Evolutionary conservation across 2,113 vertebrate species (phyloP), one percentile per base, ranked within the genome.

Genomic region (Aplodontia rufa): DNA sequence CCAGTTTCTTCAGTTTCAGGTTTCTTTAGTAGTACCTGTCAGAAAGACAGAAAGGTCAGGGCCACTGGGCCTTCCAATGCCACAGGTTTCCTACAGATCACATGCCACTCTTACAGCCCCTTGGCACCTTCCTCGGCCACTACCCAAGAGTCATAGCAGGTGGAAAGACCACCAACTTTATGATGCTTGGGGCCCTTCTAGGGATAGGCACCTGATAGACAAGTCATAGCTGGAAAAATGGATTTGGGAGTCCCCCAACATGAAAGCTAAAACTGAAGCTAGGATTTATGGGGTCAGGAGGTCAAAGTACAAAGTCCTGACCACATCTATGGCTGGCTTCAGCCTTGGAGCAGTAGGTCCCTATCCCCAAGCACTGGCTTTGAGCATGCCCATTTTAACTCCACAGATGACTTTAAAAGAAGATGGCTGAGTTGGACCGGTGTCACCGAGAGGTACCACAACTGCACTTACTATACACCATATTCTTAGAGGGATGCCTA

Each of bases 331-430:
- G 17, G 83, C 58, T 92, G 71, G 20, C 20, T 37, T 86, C 35
- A 45, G 68, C 42, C 60, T 66, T 37, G 19, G 40, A 68, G 68
- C 37, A 49, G 14, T 6, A 84, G 7, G 47, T 37, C n/a, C 62
- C 47, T 16, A 5, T 28, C 22, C 64, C 45, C 0, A 1, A 10
- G 20, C 32, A n/a, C 14, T 74, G 26, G 28, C 16, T 4, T 47
- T 53, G 68, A 84, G 28, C 68, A 19, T 79, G 32, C 32, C 47
- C 62, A 30, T 11, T 45, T 55, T 62, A 58, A 94, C 45, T 84
- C 69, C 90, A 95, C 89, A 66, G 35, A 30, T 42, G 26, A 51
- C 11, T 58, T 37, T 66, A 66, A 80, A 8, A 80, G 60, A 76
- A 37, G n/a, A 88, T 0, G 37, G 22, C 24, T 3, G 8, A 45